Evolutionary conservation across 2,797 vertebrate genomes (phyloP).

Genomic region (Sebastolobus alascanus): DNA sequence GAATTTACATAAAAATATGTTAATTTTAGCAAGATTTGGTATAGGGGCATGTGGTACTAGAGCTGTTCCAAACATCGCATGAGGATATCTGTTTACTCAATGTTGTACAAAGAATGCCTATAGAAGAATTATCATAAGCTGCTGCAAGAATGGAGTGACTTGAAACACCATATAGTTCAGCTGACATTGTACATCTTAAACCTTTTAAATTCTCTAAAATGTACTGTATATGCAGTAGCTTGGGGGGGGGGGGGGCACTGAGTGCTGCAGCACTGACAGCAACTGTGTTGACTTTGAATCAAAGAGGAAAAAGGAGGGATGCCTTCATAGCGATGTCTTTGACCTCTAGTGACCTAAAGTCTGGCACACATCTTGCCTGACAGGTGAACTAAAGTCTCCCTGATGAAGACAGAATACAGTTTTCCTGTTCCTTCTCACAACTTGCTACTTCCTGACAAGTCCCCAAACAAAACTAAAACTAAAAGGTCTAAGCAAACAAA

Average conservation of each 20-base stretch:
- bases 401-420: constrained; percentile 45
- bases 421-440: constrained; percentile 28
- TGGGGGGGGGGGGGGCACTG: neutral
- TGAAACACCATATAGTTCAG: too few species aligned
- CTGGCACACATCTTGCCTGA: constrained; percentile 32
- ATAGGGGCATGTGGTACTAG: too few species aligned
- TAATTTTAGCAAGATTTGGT: too few species aligned
- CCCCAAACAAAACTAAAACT: constrained; percentile 15
- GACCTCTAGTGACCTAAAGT: constrained; percentile 40
- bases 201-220: neutral
- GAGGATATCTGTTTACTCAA: too few species aligned
- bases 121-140: too few species aligned
- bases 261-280: constrained; percentile 16
- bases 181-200: neutral
- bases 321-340: constrained; percentile 23
- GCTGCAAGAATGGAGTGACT: too few species aligned
- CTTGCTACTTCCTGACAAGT: constrained; percentile 18
- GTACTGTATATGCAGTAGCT: neutral
- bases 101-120: too few species aligned
- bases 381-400: constrained; percentile 17
- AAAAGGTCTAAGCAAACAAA: neutral
- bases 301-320: neutral
- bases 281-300: constrained; percentile 41
- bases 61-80: too few species aligned
- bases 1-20: too few species aligned